Evolutionary conservation across 37 sponge, comb jelly and placozoan genomes (phyloP).

Genomic region (Corticium candelabrum): DNA sequence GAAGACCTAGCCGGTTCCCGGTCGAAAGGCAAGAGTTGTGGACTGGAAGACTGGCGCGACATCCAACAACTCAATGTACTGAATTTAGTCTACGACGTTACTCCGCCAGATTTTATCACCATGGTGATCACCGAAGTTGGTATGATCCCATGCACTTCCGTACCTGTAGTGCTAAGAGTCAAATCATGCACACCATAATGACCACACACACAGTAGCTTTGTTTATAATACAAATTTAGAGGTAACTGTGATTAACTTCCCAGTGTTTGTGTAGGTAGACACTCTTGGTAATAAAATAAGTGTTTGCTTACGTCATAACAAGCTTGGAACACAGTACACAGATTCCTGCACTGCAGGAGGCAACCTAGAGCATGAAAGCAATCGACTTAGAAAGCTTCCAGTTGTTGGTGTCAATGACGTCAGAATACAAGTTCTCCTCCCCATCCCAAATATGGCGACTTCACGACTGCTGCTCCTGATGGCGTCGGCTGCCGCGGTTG

Average conservation of each 20-base stretch:
- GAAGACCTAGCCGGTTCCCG: slow-evolving; percentile 42
- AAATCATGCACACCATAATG: no score
- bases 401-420: neutral
- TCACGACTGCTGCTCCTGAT: neutral
- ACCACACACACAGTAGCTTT: no score
- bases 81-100: slow-evolving; percentile 92
- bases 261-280: no score
- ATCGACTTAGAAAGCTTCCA: neutral
- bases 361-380: neutral
- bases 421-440: neutral
- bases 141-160: slow-evolving; percentile 90
- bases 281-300: no score
- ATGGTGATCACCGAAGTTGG: slow-evolving; percentile 94
- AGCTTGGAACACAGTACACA: no score
- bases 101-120: slow-evolving; percentile 84
- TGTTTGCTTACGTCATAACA: no score
- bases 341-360: slow-evolving; percentile 5
- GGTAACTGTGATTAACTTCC: no score
- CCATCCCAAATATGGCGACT: neutral
- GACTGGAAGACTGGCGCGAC: slow-evolving; percentile 68
- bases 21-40: slow-evolving; percentile 21
- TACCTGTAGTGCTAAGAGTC: slow-evolving; percentile 86
- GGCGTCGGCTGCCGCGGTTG: no score
- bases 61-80: slow-evolving; percentile 55
- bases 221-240: no score